These are phyloP conservation scores for Drosophila lini DNA, from an alignment of 1,140 invertebrate genomes.

Conservation along the genomic window DNA sequence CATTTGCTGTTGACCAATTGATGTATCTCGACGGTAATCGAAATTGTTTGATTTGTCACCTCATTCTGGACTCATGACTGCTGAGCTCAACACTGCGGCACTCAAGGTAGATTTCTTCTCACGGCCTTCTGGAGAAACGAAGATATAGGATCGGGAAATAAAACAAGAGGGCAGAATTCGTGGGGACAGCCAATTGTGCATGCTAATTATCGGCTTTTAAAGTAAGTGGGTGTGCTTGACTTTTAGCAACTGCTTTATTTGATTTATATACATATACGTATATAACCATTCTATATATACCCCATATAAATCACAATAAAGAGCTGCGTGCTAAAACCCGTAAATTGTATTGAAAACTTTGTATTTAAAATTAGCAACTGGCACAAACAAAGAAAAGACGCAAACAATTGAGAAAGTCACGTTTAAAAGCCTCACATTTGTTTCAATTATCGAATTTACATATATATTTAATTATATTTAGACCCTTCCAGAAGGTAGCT, in stretches of 20 bases:
- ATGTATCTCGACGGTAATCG: constrained; percentile 26
- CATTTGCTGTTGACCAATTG: constrained; percentile 49
- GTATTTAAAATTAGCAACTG: constrained; percentile 42
- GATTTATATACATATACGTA: constrained; percentile 11
- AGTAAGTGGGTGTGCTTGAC: constrained; percentile 44
- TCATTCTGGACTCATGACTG: constrained; percentile 15
- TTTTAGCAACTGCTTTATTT: constrained; percentile 42
- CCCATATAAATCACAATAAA: constrained; percentile 45
- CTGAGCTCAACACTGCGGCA: not conserved
- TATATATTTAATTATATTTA: not conserved
- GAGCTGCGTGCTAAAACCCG: constrained; percentile 34
- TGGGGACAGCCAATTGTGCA: constrained; percentile 43
- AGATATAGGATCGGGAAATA: not conserved
- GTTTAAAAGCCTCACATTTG: constrained; percentile 20
- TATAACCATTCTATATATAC: constrained; percentile 16
- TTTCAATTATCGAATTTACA: constrained; percentile 4
- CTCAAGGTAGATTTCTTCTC: constrained; percentile 7
- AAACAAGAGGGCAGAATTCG: not conserved
- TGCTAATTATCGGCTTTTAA: constrained; percentile 58
- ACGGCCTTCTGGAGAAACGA: not conserved
- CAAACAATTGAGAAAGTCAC: constrained; percentile 27
- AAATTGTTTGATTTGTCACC: constrained; percentile 26
- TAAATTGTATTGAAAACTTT: constrained; percentile 31
- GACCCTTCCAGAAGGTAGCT: not conserved
- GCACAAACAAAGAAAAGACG: constrained; percentile 1